Evolutionary conservation across 2,113 vertebrate species (phyloP), one percentile per base, ranked within the genome.

Genomic region (Cyprinodon tularosa): DNA sequence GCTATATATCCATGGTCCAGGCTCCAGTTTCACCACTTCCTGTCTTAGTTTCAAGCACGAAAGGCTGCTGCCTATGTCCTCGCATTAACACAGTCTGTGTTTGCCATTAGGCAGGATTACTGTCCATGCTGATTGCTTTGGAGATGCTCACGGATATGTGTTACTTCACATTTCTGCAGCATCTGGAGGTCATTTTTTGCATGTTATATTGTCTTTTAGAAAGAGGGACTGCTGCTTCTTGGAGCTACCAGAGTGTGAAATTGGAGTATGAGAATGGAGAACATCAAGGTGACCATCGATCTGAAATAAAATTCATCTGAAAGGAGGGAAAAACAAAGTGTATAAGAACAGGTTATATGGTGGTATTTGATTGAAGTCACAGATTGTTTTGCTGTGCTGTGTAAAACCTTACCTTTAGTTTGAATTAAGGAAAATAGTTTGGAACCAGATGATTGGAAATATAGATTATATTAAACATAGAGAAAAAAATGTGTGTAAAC

Each of bases 281-380:
- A 60, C 82, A 87, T 38, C 83, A 94, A 95, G 93, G 94, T 94
- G 91, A 90, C 59, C 74, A 78, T 22, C n/a, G 17, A 17, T 13
- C 12, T 12, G 38, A 74, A 48, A 71, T 38, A 38, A 81, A 45
- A 4, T 29, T 37, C 15, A 37, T 12, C 37, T 29, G 29, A 75
- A 13, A 66, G 45, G 39, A 4, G 3, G 4, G 17, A 3, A 37
- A 37, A 15, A 12, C 10, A 62, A 57, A 9, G 20, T 4, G 6
- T 57, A 20, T n/a, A 57, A 57, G 17, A 57, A 57, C 50, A 57
- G 50, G 20, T 3, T 57, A 57, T n/a, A n/a, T 57, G 10, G 20
- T 57, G 7, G 17, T 9, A 57, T 57, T 57, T 57, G 50, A 57
- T 29, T 57, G 50, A 3, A 53, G 48, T 0, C 0, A 9, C 50